Percentiles rank a stretch among this genome's conserved stretches.
phyloP scores from a whole-genome alignment of 1,140 invertebrate species.

The Drosophila pectinifera region DNA sequence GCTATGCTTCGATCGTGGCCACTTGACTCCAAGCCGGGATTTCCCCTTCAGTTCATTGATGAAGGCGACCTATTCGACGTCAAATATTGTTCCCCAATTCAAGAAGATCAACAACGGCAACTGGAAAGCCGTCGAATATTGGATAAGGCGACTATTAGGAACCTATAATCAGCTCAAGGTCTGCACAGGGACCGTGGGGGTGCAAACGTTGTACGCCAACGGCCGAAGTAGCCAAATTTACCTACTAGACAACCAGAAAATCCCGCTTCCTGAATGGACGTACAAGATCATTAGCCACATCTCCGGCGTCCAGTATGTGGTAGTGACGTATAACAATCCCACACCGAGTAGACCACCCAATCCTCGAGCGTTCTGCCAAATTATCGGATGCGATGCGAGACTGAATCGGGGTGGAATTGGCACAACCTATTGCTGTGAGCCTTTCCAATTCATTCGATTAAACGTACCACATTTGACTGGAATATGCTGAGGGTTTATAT shows the following conservation, averaged over 20 bases:
- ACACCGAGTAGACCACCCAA: conserved; percentile 15
- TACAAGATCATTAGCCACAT: conserved; percentile 43
- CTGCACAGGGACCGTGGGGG: conserved; percentile 41
- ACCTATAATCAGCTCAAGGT: conserved; percentile 19
- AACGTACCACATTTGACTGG: background rate
- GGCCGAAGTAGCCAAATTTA: no score
- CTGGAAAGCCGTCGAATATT: conserved; percentile 52
- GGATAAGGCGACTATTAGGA: conserved; percentile 16
- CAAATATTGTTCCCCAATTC: conserved; percentile 46
- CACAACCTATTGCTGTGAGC: background rate
- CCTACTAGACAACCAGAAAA: background rate
- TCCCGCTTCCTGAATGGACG: conserved; percentile 44
- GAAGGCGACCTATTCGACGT: conserved; percentile 30
- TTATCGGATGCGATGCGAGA: background rate
- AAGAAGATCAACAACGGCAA: conserved; percentile 43
- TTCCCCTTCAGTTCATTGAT: conserved; percentile 37
- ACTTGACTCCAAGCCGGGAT: conserved; percentile 41
- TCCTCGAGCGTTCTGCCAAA: background rate
- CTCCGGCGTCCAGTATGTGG: background rate
- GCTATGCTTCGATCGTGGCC: conserved; percentile 48
- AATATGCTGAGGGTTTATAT: background rate
- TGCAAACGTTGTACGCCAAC: no score
- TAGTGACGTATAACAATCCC: no score
- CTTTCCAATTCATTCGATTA: background rate
- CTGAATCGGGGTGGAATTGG: background rate